Evolutionary conservation across 2,888 invertebrate species (phyloP), one percentile per base, ranked within the genome.

Genomic region (Hydropsyche betteni): DNA sequence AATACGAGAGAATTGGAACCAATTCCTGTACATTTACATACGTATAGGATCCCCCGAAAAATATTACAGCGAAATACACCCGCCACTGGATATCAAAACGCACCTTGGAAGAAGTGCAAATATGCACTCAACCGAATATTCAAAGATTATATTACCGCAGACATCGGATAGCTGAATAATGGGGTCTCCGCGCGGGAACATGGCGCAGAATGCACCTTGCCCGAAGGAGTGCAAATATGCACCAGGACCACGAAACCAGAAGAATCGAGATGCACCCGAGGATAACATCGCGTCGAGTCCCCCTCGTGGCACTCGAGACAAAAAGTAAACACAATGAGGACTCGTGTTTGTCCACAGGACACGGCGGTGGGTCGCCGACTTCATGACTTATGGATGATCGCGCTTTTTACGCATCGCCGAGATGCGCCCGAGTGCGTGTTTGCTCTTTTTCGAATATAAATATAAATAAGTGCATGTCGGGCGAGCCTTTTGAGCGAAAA

Each of bases 311-410:
- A 58, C 24, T 24, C 58, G 58, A 58, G 58, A 58, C 58, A 58
- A 58, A 58, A 53, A 58, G 58, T 16, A 58, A 58, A 58, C 58
- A 58, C 58, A 58, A 58, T 58, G 58, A 58, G 58, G 24, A 58
- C 24, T 5, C 8, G 24, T 24, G 24, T 58, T 58, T 58, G 24
- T 58, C 16, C 24, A 24, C 2, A 24, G 14, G 10, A 10, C 58
- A 16, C 24, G 58, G 58, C 24, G 58, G 58, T 58, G 24, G 58
- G 58, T 58, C 58, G 58, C 58, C 58, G 58, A 58, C 58, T 58
- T 58, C 58, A 58, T 58, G 58, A 58, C 58, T 58, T 58, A 58
- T 58, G 58, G 58, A 58, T 58, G 58, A 58, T 58, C 58, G 58
- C 58, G 8, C 58, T 58, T 64, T 34, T 64, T 64, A 58, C 58